Base-by-base conservation (phyloP, 2,113 vertebrate species). In the Pseudonaja textilis region DNA sequence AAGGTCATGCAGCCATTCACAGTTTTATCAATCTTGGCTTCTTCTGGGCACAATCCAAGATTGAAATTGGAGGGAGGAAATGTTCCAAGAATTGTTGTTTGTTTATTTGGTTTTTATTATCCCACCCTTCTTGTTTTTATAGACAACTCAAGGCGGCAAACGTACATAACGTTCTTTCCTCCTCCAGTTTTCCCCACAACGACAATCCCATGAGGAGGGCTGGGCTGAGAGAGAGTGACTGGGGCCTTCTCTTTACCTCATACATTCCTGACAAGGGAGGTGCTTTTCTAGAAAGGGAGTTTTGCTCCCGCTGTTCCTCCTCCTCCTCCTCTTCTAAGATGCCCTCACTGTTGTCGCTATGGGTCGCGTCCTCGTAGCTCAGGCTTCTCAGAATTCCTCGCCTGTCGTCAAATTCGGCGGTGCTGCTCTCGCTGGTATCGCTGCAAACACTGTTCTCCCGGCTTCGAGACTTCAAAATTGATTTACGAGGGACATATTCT, bases 371-470 rank as follows among this genome's bases (percentile, higher is more conserved):
- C 86, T 98, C 98, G 42, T 93, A 96, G 96, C 98, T 99, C 87
- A 97, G 3, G 42, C 98, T 97, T 93, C 99, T 98, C 56, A 97
- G 93, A 4, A 97, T 94, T 74, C 96, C 95, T 12, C 98, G 97
- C 2, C 98, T 98, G 90, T 99, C 99, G 2, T 99, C 99, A 0
- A 98, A 96, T 88, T 99, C 99, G 0, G 99, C 96, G 23, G 97
- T 92, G 47, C 98, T 98, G 96, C 98, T 98, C 93, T 98, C 98
- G 39, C 98, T 98, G 92, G 98, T 99, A 96, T 99, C 99, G 29
- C 99, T 99, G 96, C 99, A 99, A 88, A 99, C 98, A 64, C 99
- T 99, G 97, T 99, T 98, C 97, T 99, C 99, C n/a, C 99, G 97
- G 97, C 99, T 99, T 18, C 99, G 98, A 2, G 98, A 99, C 97